Evolutionary conservation across 2,113 vertebrate genomes (phyloP).

Genomic region (Osmerus eperlanus): DNA sequence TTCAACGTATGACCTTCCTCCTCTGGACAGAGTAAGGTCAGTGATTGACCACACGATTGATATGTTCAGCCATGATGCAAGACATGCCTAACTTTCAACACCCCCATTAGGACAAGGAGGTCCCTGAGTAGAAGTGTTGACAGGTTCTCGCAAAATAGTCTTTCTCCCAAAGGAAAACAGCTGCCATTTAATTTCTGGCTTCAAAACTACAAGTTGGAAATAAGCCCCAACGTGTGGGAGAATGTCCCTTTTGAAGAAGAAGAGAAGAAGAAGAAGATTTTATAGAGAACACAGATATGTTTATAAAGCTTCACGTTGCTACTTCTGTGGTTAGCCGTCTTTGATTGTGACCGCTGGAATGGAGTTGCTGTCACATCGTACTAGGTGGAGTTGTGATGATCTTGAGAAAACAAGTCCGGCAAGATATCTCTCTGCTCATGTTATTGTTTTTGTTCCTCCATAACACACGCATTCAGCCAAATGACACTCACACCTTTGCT

Average conservation of each 20-base stretch:
- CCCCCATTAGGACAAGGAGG: slow-evolving; percentile 17
- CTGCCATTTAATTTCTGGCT: slow-evolving; percentile 59
- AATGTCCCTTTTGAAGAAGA: slow-evolving; percentile 49
- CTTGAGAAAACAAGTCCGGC: too few relatives aligned
- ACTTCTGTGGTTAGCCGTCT: too few relatives aligned
- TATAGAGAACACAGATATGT: slow-evolving; percentile 41
- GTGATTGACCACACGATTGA: slow-evolving; percentile 28
- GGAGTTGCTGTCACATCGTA: too few relatives aligned
- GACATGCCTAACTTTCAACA: slow-evolving; percentile 33
- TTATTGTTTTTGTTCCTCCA: too few relatives aligned
- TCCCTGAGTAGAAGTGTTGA: slow-evolving; percentile 23
- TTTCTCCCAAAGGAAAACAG: slow-evolving; percentile 55
- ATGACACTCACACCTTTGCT: too few relatives aligned
- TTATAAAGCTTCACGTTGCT: slow-evolving; percentile 13
- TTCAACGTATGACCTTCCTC: slow-evolving; percentile 20
- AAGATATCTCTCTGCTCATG: too few relatives aligned
- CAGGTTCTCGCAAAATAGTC: slow-evolving; percentile 35
- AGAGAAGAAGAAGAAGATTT: slow-evolving; percentile 46
- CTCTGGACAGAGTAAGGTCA: neutral
- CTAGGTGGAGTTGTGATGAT: too few relatives aligned
- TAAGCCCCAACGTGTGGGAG: slow-evolving; percentile 59
- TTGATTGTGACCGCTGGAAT: too few relatives aligned
- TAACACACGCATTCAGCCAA: too few relatives aligned
- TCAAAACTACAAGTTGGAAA: slow-evolving; percentile 44
- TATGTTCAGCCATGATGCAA: slow-evolving; percentile 8